Percentiles rank a stretch among this genome's conserved stretches.
These are phyloP conservation scores for Enoplosus armatus DNA, from an alignment of 2,797 vertebrate species.

Conservation along the genomic window DNA sequence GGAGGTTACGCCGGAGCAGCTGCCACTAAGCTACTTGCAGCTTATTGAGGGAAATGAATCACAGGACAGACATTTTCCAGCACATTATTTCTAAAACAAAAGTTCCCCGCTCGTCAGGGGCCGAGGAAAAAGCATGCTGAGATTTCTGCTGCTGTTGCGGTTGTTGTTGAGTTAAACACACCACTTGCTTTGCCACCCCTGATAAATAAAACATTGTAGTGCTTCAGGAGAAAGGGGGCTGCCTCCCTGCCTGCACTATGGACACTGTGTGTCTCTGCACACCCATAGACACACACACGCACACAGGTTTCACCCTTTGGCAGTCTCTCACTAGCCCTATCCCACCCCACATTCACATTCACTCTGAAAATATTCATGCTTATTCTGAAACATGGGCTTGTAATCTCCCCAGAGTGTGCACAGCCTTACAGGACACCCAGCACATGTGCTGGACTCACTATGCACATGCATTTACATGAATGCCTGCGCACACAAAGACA, in stretches of 20 bases:
- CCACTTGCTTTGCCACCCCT: slow-evolving; percentile 68
- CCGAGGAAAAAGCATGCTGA: slow-evolving; percentile 32
- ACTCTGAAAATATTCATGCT: slow-evolving; percentile 46
- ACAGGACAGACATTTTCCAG: slow-evolving; percentile 53
- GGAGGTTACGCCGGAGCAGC: slow-evolving; percentile 42
- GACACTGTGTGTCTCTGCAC: slow-evolving; percentile 56
- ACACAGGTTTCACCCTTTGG: slow-evolving; percentile 43
- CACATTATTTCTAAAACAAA: slow-evolving; percentile 63
- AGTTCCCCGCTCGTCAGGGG: slow-evolving; percentile 22
- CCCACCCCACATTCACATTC: slow-evolving; percentile 25
- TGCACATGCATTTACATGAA: slow-evolving; percentile 17
- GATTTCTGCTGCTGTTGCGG: slow-evolving; percentile 70
- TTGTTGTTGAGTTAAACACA: slow-evolving; percentile 78
- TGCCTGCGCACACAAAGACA: slow-evolving; percentile 13
- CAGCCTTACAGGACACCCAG: slow-evolving; percentile 7
- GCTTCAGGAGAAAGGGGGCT: slow-evolving; percentile 57
- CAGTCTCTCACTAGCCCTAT: slow-evolving; percentile 18
- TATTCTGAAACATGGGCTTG: slow-evolving; percentile 39
- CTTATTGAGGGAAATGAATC: slow-evolving; percentile 66
- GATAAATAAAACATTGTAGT: slow-evolving; percentile 82
- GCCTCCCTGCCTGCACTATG: slow-evolving; percentile 56
- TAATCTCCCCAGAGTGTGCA: slow-evolving; percentile 41
- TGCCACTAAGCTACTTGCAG: slow-evolving; percentile 42
- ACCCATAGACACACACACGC: slow-evolving; percentile 15
- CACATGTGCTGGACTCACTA: not conserved